These are phyloP conservation scores for Branchipolynoe longqiensis DNA, from an alignment of 2,888 invertebrate genomes.

Conservation along the genomic window DNA sequence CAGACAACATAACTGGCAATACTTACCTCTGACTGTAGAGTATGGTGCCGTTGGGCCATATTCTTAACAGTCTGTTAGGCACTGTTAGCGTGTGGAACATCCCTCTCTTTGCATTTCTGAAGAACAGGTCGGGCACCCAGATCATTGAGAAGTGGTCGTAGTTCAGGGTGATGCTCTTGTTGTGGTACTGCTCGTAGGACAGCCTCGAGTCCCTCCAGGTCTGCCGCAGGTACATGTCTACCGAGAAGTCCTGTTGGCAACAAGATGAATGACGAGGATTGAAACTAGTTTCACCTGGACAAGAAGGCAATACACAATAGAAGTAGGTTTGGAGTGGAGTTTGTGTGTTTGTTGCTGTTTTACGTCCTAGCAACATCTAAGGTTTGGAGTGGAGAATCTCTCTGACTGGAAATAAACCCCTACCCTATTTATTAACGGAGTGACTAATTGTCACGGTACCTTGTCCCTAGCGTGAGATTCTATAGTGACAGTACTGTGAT, in stretches of 20 bases:
- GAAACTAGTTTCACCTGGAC: neutral
- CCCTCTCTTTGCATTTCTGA: slow-evolving; percentile 95
- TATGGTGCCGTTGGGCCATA: slow-evolving; percentile 94
- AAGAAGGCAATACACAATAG: too few species aligned
- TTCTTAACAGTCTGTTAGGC: slow-evolving; percentile 94
- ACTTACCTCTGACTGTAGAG: slow-evolving; percentile 85
- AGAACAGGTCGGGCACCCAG: slow-evolving; percentile 96
- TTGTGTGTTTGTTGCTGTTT: too few species aligned
- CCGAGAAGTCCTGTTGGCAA: slow-evolving; percentile 93
- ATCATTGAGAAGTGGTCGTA: slow-evolving; percentile 82
- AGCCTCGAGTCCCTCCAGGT: slow-evolving; percentile 95
- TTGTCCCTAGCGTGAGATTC: too few species aligned
- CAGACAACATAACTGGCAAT: too few species aligned
- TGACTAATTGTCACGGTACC: too few species aligned
- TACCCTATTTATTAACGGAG: too few species aligned
- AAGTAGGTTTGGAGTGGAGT: too few species aligned
- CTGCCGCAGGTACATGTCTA: slow-evolving; percentile 95
- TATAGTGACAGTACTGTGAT: too few species aligned
- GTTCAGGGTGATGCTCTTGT: slow-evolving; percentile 66
- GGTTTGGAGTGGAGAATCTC: too few species aligned
- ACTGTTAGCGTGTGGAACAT: slow-evolving; percentile 97
- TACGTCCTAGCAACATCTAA: too few species aligned
- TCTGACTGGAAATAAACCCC: too few species aligned
- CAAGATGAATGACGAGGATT: neutral
- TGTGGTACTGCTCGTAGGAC: slow-evolving; percentile 58